These are phyloP conservation scores for Eubasilissa splendida DNA, from an alignment of 2,888 invertebrate species.

Conservation along the genomic window DNA sequence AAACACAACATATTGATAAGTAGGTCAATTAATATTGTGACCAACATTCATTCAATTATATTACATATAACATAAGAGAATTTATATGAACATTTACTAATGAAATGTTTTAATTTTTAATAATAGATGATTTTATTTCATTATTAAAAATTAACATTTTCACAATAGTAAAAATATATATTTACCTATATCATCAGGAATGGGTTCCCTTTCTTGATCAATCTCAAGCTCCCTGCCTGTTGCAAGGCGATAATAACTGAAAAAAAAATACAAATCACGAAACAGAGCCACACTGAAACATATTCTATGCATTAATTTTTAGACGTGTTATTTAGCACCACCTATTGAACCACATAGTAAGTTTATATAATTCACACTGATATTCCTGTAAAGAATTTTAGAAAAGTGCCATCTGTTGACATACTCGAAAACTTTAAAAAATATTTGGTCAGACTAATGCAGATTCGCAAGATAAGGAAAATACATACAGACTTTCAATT, in stretches of 20 bases:
- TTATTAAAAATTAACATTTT: too few relatives aligned
- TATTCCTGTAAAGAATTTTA: too few relatives aligned
- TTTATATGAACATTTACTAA: not conserved
- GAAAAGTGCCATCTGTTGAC: too few relatives aligned
- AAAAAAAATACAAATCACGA: conserved; percentile 51
- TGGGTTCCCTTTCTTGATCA: conserved; percentile 79
- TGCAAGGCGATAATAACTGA: conserved; percentile 76
- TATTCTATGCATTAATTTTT: too few relatives aligned
- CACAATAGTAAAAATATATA: not conserved
- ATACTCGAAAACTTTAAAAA: too few relatives aligned
- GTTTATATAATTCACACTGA: too few relatives aligned
- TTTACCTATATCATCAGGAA: conserved; percentile 77
- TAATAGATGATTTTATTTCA: not conserved
- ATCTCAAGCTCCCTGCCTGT: conserved; percentile 77
- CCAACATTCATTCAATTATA: not conserved
- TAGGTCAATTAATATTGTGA: not conserved
- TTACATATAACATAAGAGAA: not conserved
- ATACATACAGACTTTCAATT: too few relatives aligned
- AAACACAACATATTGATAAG: conserved; percentile 58
- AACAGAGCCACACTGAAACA: too few relatives aligned
- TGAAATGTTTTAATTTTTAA: not conserved
- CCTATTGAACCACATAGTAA: too few relatives aligned
- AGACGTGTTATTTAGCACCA: too few relatives aligned
- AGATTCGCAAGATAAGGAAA: too few relatives aligned
- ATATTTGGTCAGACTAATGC: too few relatives aligned